These are phyloP conservation scores for Picus viridis DNA, from an alignment of 2,797 vertebrate genomes.

Conservation along the genomic window DNA sequence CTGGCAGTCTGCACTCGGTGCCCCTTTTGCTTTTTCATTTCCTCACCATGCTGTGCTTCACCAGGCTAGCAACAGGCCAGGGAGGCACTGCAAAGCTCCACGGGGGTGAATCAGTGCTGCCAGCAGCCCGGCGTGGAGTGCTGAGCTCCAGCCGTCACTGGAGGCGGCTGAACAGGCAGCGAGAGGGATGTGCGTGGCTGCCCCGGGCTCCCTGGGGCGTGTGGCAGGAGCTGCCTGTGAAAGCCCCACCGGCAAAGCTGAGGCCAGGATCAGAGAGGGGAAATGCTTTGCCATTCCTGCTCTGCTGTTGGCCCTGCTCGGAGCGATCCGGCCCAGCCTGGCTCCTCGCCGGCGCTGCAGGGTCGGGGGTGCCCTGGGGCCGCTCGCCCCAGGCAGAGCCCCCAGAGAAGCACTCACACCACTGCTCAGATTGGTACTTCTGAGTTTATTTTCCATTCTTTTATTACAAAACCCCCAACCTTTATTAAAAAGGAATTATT, in stretches of 20 bases:
- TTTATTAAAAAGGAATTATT: conserved; percentile 62
- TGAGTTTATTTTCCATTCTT: conserved; percentile 47
- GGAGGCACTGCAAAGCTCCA: background rate
- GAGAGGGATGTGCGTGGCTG: accelerated
- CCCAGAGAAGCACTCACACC: background rate
- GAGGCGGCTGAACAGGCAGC: background rate
- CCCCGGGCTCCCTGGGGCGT: background rate
- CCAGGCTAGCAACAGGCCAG: accelerated
- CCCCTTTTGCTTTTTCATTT: background rate
- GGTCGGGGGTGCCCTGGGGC: background rate
- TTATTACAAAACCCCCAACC: conserved; percentile 44
- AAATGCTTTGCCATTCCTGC: background rate
- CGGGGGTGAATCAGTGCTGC: background rate
- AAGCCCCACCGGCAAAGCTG: background rate
- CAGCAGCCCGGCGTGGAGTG: accelerated
- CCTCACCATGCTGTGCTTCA: background rate
- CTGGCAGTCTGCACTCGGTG: background rate
- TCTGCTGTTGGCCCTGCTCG: background rate
- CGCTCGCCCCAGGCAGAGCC: background rate
- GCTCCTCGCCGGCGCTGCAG: background rate
- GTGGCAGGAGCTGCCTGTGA: background rate
- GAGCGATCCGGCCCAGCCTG: background rate
- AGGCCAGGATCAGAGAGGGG: background rate
- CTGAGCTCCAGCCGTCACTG: background rate
- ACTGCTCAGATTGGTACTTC: conserved; percentile 43